Base-by-base conservation (phyloP, 1,140 invertebrate genomes). In the Stenopsyche tienmushanensis region DNA sequence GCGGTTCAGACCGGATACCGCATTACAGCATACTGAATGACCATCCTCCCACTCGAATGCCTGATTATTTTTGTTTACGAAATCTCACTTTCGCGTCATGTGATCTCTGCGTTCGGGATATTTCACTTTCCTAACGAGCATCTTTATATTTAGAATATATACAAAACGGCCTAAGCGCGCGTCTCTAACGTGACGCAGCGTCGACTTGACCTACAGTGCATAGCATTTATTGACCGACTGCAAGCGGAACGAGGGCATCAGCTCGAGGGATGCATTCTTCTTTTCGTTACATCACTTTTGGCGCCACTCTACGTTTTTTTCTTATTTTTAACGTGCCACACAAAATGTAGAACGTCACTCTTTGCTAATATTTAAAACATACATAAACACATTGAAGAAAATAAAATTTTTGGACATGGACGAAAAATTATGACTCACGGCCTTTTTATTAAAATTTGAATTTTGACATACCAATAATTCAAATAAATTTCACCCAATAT, bases 61-160 rank as follows among this genome's bases (percentile, higher is more conserved):
- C 62, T 64, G 58, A 57, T 68, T 68, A 68, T 68, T 68, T 68
- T 62, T 64, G 66, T 68, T 68, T 68, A 68, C 66, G 23, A 62
- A 62, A 21, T 67, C 59, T 54, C 47, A 53, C 34, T 66, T 60
- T 42, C 29, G 58, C 34, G 45, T 65, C 62, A 44, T 57, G 66
- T 59, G 66, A 68, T 39, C 60, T 62, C 52, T 41, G 47, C 39
- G 21, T 55, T 53, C 15, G 9, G 64, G 15, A 10, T 62, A 62
- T 65, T 60, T 67, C 60, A 25, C 50, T 62, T 66, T 66, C 65
- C 55, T 59, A 65, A 65, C 59, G 64, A 59, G 29, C 10, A 29
- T 21, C 41, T 42, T 7, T 67, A 58, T 63, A 59, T 67, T 59
- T 67, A n/a, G n/a, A n/a, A n/a, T 58, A 23, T 23, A 53, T 23